phyloP scores from a whole-genome alignment of 2,113 vertebrate genomes.

The Pipa parva region DNA sequence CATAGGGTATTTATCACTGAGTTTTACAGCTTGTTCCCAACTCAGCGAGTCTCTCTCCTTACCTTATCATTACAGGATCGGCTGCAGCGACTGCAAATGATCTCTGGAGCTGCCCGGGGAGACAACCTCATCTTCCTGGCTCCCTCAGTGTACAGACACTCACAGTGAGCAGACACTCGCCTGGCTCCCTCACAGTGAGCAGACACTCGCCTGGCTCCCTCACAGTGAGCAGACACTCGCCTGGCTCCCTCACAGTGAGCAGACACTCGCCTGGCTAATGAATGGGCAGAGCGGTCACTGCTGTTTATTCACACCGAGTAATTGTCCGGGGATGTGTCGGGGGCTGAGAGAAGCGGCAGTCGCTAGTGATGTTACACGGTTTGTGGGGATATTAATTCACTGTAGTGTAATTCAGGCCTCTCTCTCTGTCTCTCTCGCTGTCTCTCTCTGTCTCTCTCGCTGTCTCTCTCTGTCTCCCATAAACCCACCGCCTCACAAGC shows the following conservation, averaged over 20 bases:
- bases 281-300: neutral
- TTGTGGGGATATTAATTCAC: neutral
- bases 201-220: neutral
- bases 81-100: slow-evolving; percentile 34
- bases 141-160: neutral
- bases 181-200: neutral
- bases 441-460: too few relatives aligned
- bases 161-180: slow-evolving; percentile 4
- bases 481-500: neutral
- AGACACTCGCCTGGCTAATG: neutral
- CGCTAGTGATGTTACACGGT: neutral
- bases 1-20: too few relatives aligned
- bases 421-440: too few relatives aligned
- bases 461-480: neutral
- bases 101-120: slow-evolving; percentile 30
- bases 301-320: neutral
- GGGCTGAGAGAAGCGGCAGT: neutral
- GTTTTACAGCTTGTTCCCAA: too few relatives aligned
- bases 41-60: too few relatives aligned
- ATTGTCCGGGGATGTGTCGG: neutral
- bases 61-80: slow-evolving; percentile 28
- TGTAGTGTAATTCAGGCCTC: too few relatives aligned
- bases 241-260: neutral
- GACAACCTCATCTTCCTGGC: slow-evolving; percentile 28
- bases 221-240: neutral